Evolutionary conservation across 2,888 invertebrate genomes (phyloP), one percentile per base, ranked within the genome.

Genomic region (Drosophila maculinotata): DNA sequence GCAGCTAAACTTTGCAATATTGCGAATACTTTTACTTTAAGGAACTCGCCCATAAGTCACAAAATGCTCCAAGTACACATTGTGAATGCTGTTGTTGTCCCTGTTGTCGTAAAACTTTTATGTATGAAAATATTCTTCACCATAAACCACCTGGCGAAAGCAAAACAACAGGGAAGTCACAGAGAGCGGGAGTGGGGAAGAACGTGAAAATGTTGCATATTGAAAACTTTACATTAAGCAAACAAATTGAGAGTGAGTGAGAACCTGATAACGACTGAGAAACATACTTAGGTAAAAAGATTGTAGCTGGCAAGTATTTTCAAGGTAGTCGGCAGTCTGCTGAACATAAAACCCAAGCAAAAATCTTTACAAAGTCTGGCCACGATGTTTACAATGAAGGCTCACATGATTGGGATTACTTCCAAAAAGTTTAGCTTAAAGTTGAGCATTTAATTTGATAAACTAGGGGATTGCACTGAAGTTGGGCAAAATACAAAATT

Each of bases 41-140:
- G 54, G 36, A 64, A 83, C 73, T 72, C 44, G 26, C 33, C 59
- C 47, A 72, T 65, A 72, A 83, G 81, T 66, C 54, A 60, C 69
- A 76, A 76, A 79, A 83, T 68, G 42, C 60, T 58, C 42, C 47
- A 51, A 62, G 66, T 68, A 59, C 58, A 79, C 73, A 67, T 28
- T 67, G 72, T 76, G 44, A 41, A 20, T 20, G 20, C 25, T 57
- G 31, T 42, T 33, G 42, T 42, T 57, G 57, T 59, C 62, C 53
- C 44, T 53, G 65, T 64, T 79, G 63, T 56, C 78, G 77, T 83
- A 84, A 86, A 79, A 79, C 69, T 79, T 79, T 86, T 87, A 80
- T 87, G 73, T 76, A 72, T 67, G 78, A 86, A 76, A 79, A 79
- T 77, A 79, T 79, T 83, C 80, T 87, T 64, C 48, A 36, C 48